Conservation (phyloP, 2,113 vertebrate genomes). For the Tenebrosternarchus preto region DNA sequence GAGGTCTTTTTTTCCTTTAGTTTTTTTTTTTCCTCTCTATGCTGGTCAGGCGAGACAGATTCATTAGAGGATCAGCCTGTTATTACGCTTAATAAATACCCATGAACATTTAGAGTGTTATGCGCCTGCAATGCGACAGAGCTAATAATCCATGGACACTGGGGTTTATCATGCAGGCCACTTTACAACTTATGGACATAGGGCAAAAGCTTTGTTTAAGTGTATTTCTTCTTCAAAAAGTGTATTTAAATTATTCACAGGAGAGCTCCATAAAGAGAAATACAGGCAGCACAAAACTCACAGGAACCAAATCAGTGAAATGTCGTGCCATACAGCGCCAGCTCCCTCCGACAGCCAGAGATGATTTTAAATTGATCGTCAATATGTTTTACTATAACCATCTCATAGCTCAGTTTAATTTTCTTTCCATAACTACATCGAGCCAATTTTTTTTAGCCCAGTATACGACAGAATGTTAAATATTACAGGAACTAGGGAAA, state of each 20-base stretch:
- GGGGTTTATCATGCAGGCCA: constrained; percentile 1
- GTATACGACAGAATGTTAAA: neutral
- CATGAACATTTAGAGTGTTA: constrained; percentile 19
- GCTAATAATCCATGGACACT: constrained; percentile 34
- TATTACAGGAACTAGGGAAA: neutral
- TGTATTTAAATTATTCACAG: constrained; percentile 45
- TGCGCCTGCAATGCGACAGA: constrained; percentile 33
- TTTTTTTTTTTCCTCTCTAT: neutral
- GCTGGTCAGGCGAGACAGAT: constrained; percentile 7
- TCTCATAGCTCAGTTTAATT: neutral
- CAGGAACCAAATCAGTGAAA: constrained; percentile 15
- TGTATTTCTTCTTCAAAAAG: constrained; percentile 35
- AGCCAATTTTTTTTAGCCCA: neutral
- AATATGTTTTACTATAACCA: neutral
- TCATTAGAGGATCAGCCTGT: constrained; percentile 39
- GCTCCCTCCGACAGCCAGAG: constrained; percentile 1
- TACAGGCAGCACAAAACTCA: neutral
- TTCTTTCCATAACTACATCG: neutral
- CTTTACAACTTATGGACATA: constrained; percentile 41
- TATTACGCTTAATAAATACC: constrained; percentile 44
- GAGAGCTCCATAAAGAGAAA: constrained; percentile 11
- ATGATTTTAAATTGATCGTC: constrained; percentile 17
- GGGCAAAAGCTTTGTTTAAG: constrained; percentile 38
- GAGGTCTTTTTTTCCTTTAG: neutral
- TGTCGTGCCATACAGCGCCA: neutral